Conservation (phyloP, 2,797 vertebrate species). For the Phoeniculus purpureus region DNA sequence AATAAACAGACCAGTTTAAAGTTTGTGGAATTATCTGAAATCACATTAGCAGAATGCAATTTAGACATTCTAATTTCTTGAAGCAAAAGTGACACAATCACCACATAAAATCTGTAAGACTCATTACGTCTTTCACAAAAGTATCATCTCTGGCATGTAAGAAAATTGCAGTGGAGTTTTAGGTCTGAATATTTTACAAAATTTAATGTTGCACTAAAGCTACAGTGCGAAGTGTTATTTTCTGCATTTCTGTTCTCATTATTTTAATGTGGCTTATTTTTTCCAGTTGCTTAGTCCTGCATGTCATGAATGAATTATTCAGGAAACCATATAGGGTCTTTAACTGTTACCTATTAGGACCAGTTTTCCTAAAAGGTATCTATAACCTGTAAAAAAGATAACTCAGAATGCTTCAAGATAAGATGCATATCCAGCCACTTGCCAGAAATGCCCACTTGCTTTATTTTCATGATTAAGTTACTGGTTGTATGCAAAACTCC, state of each 20-base stretch:
- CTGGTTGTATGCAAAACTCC: neutral
- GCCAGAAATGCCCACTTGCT: neutral
- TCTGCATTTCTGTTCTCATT: neutral
- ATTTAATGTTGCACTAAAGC: neutral
- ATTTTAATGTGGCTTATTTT: neutral
- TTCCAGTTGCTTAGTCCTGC: neutral
- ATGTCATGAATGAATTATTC: neutral
- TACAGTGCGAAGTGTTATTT: neutral
- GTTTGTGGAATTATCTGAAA: neutral
- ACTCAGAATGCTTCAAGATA: neutral
- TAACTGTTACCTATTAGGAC: neutral
- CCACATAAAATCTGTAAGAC: neutral
- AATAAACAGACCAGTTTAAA: neutral
- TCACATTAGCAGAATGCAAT: neutral
- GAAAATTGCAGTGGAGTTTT: neutral
- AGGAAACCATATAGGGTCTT: neutral
- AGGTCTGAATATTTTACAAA: neutral
- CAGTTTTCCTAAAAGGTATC: neutral
- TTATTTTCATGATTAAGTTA: neutral
- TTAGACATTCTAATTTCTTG: constrained; percentile 5
- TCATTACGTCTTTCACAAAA: neutral
- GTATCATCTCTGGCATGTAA: neutral
- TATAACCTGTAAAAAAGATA: neutral
- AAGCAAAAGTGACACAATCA: neutral
- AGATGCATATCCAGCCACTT: neutral